Base-by-base conservation (phyloP, 2,113 vertebrate species). In the Pedionomus torquatus region DNA sequence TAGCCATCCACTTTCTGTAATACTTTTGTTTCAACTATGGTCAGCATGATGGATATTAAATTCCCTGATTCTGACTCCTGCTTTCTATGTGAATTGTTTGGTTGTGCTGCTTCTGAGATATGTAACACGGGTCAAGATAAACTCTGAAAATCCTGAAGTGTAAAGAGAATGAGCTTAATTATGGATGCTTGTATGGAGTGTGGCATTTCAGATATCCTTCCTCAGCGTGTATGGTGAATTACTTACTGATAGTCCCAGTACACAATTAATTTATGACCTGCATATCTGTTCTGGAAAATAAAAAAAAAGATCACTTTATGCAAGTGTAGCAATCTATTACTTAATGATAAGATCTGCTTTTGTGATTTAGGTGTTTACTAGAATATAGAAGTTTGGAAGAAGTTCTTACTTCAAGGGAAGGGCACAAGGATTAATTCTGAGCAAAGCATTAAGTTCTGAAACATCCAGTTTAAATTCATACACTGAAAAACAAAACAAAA, bases 181-280 rank as follows among this genome's bases (percentile, higher is more conserved):
- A 55, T 39, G 24, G 24, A 7, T 64, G 65, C 31, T 72, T 63
- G 11, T 63, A 20, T 91, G 28, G 37, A 79, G 83, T 78, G 54
- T 30, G 63, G 71, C 71, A 84, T 61, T 91, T 71, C 69, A 46
- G 30, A 81, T 44, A 87, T 44, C 37, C 18, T 63, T 71, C 72
- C 35, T 86, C 44, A 37, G n/a, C 25, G 31, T 25, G 13, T 46
- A 72, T 17, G 24, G 78, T 28, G 52, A 71, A 94, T 75, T 83
- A 64, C 46, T 65, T 87, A 65, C 16, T 51, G 69, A 86, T 65
- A 81, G 24, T 41, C 37, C 26, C 24, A 81, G 76, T 65, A 52
- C 49, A 68, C 69, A 84, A 41, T 33, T 83, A 89, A 94, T 91
- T 95, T 95, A 95, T 91, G 91, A 74, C 77, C 75, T 69, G 4